phyloP scores from a whole-genome alignment of 2,888 invertebrate genomes.

The Mechanitis mazaeus region DNA sequence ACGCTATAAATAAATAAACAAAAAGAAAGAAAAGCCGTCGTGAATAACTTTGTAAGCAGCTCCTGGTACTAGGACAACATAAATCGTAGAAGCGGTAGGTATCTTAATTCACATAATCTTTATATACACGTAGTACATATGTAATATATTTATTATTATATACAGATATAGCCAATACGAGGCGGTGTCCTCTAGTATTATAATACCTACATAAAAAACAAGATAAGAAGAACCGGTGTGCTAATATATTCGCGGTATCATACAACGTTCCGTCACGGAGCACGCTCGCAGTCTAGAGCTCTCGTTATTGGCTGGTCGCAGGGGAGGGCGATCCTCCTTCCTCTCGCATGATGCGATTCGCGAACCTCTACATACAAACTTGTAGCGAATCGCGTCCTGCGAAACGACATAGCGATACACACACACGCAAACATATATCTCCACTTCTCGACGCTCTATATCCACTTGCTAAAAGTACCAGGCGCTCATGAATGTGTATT shows the following conservation, averaged over 20 bases:
- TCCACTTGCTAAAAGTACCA: constrained; percentile 33
- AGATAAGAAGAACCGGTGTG: constrained; percentile 36
- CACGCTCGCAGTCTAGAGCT: constrained; percentile 48
- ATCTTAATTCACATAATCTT: constrained; percentile 17
- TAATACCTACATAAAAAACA: constrained; percentile 32
- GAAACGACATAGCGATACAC: constrained; percentile 38
- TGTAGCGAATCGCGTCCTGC: constrained; percentile 58
- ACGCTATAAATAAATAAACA: constrained; percentile 27
- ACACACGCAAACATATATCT: constrained; percentile 29
- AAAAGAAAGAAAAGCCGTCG: constrained; percentile 23
- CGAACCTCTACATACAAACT: constrained; percentile 52
- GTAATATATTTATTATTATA: constrained; percentile 7
- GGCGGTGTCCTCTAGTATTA: constrained; percentile 10
- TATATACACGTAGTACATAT: constrained; percentile 9
- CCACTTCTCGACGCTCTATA: constrained; percentile 27
- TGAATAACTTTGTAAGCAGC: constrained; percentile 51
- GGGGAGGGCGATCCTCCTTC: constrained; percentile 74
- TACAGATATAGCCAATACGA: constrained; percentile 16
- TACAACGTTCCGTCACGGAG: constrained; percentile 43
- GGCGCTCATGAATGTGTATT: constrained; percentile 38
- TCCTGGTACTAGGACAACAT: constrained; percentile 60
- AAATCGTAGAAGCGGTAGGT: constrained; percentile 40
- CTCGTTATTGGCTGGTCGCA: constrained; percentile 58
- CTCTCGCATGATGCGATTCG: constrained; percentile 72
- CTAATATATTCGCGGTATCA: constrained; percentile 68